Conservation (phyloP, 1,140 invertebrate species). For the Lerema accius region DNA sequence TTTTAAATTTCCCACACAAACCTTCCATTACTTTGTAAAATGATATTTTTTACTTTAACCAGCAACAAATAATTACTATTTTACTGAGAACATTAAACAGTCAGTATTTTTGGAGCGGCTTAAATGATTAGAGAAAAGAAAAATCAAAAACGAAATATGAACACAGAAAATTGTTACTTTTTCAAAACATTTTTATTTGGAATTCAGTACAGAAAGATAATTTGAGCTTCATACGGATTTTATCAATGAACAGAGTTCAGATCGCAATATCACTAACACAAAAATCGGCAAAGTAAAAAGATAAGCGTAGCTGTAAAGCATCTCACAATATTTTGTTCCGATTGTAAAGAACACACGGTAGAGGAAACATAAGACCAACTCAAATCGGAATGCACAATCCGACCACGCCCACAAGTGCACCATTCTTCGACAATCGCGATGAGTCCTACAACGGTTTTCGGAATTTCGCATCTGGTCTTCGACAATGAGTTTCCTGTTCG, state of each 20-base stretch:
- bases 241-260: no score
- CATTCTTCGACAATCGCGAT: constrained; percentile 50
- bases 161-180: no score
- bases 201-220: background rate
- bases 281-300: constrained; percentile 18
- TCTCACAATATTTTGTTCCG: constrained; percentile 34
- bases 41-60: no score
- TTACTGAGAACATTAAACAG: no score
- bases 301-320: background rate
- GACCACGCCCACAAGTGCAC: constrained; percentile 71
- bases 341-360: constrained; percentile 30
- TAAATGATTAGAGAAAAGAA: no score
- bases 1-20: no score
- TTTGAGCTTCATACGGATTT: no score
- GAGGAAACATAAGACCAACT: constrained; percentile 39
- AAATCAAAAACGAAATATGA: no score
- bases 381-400: constrained; percentile 60
- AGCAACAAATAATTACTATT: no score
- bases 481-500: constrained; percentile 79
- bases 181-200: no score
- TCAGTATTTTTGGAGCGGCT: no score
- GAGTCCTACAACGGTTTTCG: constrained; percentile 50
- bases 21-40: no score
- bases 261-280: constrained; percentile 4
- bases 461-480: constrained; percentile 79